Evolutionary conservation across 2,888 invertebrate genomes (phyloP).

Genomic region (Cremastinae sp.): DNA sequence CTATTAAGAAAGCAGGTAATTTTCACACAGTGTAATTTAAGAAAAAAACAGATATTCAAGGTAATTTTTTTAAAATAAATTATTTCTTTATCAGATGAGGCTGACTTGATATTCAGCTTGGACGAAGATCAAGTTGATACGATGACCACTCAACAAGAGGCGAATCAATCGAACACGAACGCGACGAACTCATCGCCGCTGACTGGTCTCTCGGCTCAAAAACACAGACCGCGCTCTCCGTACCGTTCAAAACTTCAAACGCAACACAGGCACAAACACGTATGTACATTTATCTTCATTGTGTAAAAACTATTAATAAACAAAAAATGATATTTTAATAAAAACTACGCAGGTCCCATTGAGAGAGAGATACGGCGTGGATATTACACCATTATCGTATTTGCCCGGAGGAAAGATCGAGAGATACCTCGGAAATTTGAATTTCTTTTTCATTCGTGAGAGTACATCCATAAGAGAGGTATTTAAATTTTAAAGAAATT

Average conservation of each 20-base stretch:
- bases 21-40: background rate
- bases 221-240: conserved; percentile 82
- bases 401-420: conserved; percentile 90
- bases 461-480: conserved; percentile 94
- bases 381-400: conserved; percentile 91
- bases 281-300: conserved; percentile 62
- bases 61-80: conserved; percentile 29
- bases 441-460: conserved; percentile 97
- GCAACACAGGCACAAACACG: conserved; percentile 75
- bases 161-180: conserved; percentile 44
- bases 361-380: conserved; percentile 85
- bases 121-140: conserved; percentile 87
- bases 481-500: conserved; percentile 55
- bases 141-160: conserved; percentile 45
- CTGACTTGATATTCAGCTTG: conserved; percentile 91
- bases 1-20: conserved; percentile 70
- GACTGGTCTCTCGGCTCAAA: conserved; percentile 77
- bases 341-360: conserved; percentile 74
- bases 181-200: conserved; percentile 66
- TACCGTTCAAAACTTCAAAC: conserved; percentile 77
- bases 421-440: conserved; percentile 92
- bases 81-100: conserved; percentile 81
- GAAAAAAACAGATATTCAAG: background rate
- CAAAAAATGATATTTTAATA: too few species aligned
- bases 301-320: too few species aligned